These are phyloP conservation scores for Ellobium chinense DNA, from an alignment of 2,888 invertebrate genomes.

Conservation along the genomic window DNA sequence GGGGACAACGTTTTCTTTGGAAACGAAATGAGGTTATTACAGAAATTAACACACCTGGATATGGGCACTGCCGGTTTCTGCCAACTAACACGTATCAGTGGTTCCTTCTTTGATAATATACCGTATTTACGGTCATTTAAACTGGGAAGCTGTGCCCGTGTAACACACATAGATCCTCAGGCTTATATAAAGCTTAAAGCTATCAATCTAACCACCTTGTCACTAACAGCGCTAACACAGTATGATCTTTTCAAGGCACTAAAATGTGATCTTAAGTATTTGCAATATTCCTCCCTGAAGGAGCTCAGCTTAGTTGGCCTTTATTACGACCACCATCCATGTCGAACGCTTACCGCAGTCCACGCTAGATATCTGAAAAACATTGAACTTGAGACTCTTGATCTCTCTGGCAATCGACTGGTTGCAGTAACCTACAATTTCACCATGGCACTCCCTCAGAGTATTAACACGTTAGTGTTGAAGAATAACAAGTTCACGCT, in stretches of 20 bases:
- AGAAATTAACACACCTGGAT: no score
- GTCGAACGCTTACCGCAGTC: neutral
- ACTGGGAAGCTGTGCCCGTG: neutral
- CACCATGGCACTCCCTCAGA: neutral
- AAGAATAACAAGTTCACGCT: neutral
- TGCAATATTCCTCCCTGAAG: neutral
- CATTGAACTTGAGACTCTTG: neutral
- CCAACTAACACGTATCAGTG: no score
- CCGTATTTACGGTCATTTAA: neutral
- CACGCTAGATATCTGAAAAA: neutral
- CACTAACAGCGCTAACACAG: neutral
- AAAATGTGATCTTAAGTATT: neutral
- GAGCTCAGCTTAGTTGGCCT: neutral
- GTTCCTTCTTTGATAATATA: no score
- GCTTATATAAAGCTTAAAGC: neutral
- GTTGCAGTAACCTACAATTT: neutral
- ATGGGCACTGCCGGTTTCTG: no score
- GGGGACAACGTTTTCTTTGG: no score
- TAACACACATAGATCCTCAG: neutral
- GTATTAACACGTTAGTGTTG: neutral
- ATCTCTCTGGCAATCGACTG: neutral
- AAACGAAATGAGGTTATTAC: no score
- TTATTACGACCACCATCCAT: neutral
- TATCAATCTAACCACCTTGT: neutral
- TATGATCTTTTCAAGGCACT: constrained; percentile 13